Evolutionary conservation across 2,113 vertebrate genomes (phyloP).

Genomic region (Elaphurus davidianus): DNA sequence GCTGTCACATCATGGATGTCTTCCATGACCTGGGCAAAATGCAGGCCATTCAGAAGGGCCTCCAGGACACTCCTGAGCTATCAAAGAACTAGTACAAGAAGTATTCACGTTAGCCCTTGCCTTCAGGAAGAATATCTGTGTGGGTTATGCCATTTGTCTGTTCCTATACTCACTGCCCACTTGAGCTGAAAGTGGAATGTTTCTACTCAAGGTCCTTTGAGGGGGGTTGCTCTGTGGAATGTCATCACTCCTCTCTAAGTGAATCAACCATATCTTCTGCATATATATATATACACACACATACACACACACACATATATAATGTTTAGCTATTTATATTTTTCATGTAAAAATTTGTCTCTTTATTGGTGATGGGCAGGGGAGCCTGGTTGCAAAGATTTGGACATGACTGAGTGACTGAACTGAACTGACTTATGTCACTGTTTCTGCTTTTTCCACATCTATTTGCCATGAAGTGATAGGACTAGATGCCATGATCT

Average conservation of each 20-base stretch:
- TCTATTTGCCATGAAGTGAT: background rate
- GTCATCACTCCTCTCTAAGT: background rate
- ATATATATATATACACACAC: no score
- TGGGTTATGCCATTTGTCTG: background rate
- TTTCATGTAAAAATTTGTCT: background rate
- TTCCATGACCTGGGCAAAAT: background rate
- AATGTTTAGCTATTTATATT: background rate
- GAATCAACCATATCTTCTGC: background rate
- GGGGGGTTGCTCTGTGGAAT: background rate
- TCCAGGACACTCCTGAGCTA: background rate
- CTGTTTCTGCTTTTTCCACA: background rate
- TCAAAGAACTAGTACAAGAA: background rate
- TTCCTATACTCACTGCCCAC: background rate
- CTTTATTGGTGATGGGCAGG: background rate
- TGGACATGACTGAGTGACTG: background rate
- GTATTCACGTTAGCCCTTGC: background rate
- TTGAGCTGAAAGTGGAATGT: background rate
- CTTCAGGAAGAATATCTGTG: background rate
- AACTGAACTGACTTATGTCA: background rate
- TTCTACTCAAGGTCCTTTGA: background rate
- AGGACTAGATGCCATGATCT: background rate
- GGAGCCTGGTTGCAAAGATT: background rate
- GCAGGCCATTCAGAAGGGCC: background rate
- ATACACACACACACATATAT: background rate
- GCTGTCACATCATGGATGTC: background rate